Evolutionary conservation across 2,888 invertebrate species (phyloP).

Genomic region (Platerodrilus igneus): DNA sequence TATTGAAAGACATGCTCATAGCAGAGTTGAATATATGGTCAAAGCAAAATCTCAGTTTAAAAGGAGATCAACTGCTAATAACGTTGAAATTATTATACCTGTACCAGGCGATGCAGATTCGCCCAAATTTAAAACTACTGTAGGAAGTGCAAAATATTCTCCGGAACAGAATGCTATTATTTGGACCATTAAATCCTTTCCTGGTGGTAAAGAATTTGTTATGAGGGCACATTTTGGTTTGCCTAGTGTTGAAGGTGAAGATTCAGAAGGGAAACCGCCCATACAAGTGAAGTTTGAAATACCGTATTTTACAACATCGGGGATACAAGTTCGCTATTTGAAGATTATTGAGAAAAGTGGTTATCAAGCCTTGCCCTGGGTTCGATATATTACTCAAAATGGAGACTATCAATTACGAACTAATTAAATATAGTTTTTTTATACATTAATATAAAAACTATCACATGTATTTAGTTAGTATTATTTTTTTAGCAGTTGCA

Average conservation of each 20-base stretch:
- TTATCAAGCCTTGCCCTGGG: slow-evolving; percentile 98
- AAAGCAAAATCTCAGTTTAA: slow-evolving; percentile 99
- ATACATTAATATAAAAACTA: too few species aligned
- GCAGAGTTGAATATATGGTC: slow-evolving; percentile 97
- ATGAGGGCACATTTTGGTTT: slow-evolving; percentile 98
- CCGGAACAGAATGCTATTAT: slow-evolving; percentile 96
- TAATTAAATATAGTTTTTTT: too few species aligned
- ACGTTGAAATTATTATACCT: slow-evolving; percentile 95
- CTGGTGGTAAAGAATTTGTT: slow-evolving; percentile 96
- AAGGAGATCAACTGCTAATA: slow-evolving; percentile 94
- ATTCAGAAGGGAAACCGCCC: slow-evolving; percentile 92
- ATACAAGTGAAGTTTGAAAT: slow-evolving; percentile 99
- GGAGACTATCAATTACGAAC: slow-evolving; percentile 97
- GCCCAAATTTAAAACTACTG: slow-evolving; percentile 96
- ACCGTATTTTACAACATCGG: slow-evolving; percentile 97
- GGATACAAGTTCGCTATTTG: slow-evolving; percentile 78
- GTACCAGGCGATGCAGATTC: slow-evolving; percentile 97
- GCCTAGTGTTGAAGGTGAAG: slow-evolving; percentile 93
- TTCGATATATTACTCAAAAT: slow-evolving; percentile 98
- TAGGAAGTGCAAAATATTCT: slow-evolving; percentile 95
- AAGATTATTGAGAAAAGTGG: slow-evolving; percentile 99
- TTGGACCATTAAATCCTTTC: slow-evolving; percentile 97
- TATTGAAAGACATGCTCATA: slow-evolving; percentile 95
- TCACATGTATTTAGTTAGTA: too few species aligned
- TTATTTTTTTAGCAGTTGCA: too few species aligned